These are phyloP conservation scores for Pedionomus torquatus DNA, from an alignment of 2,113 vertebrate genomes.

Conservation along the genomic window DNA sequence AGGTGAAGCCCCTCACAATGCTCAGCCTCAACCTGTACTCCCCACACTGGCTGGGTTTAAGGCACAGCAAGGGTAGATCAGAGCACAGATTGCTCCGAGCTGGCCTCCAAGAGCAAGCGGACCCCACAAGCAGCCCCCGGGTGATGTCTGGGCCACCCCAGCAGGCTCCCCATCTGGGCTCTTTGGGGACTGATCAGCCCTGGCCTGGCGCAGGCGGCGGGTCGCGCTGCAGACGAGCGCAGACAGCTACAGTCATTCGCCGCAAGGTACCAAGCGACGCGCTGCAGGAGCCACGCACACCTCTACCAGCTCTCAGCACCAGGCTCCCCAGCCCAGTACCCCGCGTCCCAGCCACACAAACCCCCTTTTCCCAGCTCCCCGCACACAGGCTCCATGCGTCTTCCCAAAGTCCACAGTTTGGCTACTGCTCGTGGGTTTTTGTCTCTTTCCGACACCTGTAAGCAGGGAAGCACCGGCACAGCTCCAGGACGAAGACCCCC, in stretches of 20 bases:
- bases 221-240: fast-evolving
- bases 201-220: background rate
- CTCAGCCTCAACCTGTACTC: background rate
- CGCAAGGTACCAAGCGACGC: background rate
- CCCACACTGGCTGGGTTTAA: background rate
- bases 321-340: fast-evolving
- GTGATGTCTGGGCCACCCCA: background rate
- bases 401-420: background rate
- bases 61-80: background rate
- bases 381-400: background rate
- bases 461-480: background rate
- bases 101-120: background rate
- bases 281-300: fast-evolving
- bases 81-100: background rate
- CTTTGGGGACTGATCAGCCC: background rate
- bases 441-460: background rate
- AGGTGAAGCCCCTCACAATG: background rate
- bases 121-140: background rate
- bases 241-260: background rate
- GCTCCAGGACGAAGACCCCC: background rate
- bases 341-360: fast-evolving
- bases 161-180: background rate
- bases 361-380: background rate
- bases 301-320: background rate
- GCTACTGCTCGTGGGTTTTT: fast-evolving